Evolutionary conservation across 2,888 invertebrate species (phyloP).

Genomic region (Hypsopygia costalis): DNA sequence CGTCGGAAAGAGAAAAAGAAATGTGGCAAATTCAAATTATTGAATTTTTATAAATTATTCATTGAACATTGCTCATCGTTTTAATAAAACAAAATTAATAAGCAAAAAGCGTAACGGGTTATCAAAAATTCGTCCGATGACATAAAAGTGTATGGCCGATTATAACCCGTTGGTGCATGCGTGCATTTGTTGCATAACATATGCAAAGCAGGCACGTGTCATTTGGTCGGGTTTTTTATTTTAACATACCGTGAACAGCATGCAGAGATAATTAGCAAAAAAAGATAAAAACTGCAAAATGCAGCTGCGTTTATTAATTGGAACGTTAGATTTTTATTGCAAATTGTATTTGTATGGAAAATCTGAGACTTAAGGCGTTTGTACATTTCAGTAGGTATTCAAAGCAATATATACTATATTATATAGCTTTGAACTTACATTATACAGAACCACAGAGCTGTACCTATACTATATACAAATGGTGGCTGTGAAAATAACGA

Average conservation of each 20-base stretch:
- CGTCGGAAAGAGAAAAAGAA: too few species aligned
- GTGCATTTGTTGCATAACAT: conserved; percentile 34
- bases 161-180: conserved; percentile 31
- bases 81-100: conserved; percentile 2
- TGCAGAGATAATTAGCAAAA: conserved; percentile 6
- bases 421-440: too few species aligned
- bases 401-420: too few species aligned
- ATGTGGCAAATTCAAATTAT: too few species aligned
- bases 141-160: conserved; percentile 55
- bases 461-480: too few species aligned
- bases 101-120: conserved; percentile 10
- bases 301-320: conserved; percentile 6
- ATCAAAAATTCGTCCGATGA: conserved; percentile 35
- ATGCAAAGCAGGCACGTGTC: conserved; percentile 50
- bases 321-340: too few species aligned
- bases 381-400: too few species aligned
- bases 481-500: too few species aligned
- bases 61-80: background rate
- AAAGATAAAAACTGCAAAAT: conserved; percentile 1
- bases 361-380: too few species aligned
- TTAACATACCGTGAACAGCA: background rate
- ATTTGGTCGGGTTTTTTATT: conserved; percentile 17
- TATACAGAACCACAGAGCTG: too few species aligned
- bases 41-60: too few species aligned
- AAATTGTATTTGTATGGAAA: too few species aligned